Conservation (phyloP, 1,140 invertebrate genomes). For the Drosophila insularis region DNA sequence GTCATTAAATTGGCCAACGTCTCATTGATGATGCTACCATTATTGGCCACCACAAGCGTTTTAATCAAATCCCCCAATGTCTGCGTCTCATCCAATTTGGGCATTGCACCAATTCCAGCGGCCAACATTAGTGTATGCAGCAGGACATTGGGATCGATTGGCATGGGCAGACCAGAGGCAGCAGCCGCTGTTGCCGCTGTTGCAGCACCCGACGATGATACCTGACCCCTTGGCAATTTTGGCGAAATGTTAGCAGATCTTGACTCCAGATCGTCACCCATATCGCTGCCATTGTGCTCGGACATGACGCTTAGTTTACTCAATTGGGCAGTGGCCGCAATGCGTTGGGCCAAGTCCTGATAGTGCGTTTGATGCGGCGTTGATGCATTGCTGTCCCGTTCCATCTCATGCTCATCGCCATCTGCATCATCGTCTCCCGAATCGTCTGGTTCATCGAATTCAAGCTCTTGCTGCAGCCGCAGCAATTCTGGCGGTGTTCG, state of each 20-base stretch:
- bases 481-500: constrained; percentile 62
- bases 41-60: constrained; percentile 83
- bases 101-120: constrained; percentile 48
- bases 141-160: constrained; percentile 81
- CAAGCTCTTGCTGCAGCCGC: constrained; percentile 82
- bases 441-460: constrained; percentile 85
- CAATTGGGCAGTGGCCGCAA: constrained; percentile 42
- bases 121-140: constrained; percentile 75
- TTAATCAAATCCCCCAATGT: constrained; percentile 86
- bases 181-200: constrained; percentile 48
- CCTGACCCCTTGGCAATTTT: constrained; percentile 33
- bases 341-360: constrained; percentile 44
- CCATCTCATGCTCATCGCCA: constrained; percentile 31
- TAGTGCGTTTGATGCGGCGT: constrained; percentile 46
- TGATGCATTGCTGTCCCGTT: constrained; percentile 68
- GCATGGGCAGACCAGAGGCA: constrained; percentile 25
- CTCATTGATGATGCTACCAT: constrained; percentile 83
- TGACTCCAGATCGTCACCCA: constrained; percentile 59
- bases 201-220: constrained; percentile 56
- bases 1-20: constrained; percentile 81
- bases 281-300: constrained; percentile 70
- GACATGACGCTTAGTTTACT: constrained; percentile 56
- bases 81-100: constrained; percentile 70
- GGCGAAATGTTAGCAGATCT: constrained; percentile 41
- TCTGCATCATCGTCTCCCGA: constrained; percentile 47